phyloP scores from a whole-genome alignment of 2,888 invertebrate species.

The Julus scanicus region DNA sequence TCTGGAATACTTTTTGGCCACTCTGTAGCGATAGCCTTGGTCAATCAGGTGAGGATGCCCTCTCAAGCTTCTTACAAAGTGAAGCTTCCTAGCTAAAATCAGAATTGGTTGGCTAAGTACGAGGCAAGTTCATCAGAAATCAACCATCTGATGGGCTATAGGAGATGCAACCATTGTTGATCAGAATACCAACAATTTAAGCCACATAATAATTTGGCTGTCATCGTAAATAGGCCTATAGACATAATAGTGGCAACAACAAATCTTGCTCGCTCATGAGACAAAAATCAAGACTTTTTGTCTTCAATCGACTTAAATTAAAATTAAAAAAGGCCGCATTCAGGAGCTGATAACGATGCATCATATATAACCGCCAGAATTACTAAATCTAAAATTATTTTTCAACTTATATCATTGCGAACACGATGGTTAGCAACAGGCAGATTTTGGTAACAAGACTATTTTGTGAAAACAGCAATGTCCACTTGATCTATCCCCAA shows the following conservation, averaged over 20 bases:
- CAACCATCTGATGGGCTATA: constrained; percentile 22
- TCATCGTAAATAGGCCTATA: constrained; percentile 2
- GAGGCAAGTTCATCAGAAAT: not conserved
- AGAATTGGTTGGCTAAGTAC: not conserved
- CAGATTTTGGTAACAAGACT: too few species aligned
- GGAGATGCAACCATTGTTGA: not conserved
- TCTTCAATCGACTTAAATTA: too few species aligned
- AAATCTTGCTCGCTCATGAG: too few species aligned
- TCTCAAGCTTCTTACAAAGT: constrained; percentile 3
- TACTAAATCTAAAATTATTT: too few species aligned
- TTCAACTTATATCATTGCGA: too few species aligned
- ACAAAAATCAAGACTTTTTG: too few species aligned
- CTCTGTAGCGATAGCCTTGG: constrained; percentile 40
- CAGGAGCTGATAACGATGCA: too few species aligned
- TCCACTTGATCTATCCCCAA: too few species aligned
- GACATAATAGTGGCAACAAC: not conserved
- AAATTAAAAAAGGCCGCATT: too few species aligned
- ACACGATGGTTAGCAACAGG: too few species aligned
- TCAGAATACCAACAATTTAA: not conserved
- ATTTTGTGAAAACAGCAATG: too few species aligned
- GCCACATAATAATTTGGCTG: not conserved
- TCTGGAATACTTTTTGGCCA: not conserved
- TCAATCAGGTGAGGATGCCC: constrained; percentile 21
- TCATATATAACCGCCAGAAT: too few species aligned
- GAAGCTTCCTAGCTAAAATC: not conserved